Percentiles rank a stretch among this genome's conserved stretches.
These are phyloP conservation scores for Philypnodon macrostomus DNA, from an alignment of 2,797 vertebrate species.

Conservation along the genomic window DNA sequence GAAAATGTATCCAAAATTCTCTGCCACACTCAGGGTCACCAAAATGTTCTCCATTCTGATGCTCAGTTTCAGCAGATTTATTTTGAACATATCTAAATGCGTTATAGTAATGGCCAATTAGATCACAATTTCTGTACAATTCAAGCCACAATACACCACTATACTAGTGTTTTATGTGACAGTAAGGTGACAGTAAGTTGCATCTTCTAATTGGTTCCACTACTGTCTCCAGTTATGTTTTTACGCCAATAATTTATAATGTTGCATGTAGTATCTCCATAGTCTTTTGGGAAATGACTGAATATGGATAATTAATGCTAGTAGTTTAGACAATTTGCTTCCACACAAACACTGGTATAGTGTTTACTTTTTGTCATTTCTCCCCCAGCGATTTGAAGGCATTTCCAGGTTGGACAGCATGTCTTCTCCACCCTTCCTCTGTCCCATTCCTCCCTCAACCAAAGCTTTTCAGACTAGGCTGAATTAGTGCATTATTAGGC, in stretches of 20 bases:
- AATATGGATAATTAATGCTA: constrained; percentile 2
- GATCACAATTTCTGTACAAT: too few species aligned
- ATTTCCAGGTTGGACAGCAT: constrained; percentile 45
- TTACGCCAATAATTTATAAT: not conserved
- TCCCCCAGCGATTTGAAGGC: constrained; percentile 26
- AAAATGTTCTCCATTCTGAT: too few species aligned
- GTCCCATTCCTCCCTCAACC: constrained; percentile 22
- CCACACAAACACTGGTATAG: not conserved
- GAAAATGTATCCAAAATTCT: too few species aligned
- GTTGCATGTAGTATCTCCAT: not conserved
- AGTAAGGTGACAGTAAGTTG: too few species aligned
- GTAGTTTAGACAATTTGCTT: too few species aligned
- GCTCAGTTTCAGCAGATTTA: too few species aligned
- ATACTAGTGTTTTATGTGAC: too few species aligned
- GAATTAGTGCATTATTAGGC: constrained; percentile 59
- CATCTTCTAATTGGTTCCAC: not conserved
- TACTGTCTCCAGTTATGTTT: not conserved
- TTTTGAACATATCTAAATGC: too few species aligned
- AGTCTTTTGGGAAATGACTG: not conserved
- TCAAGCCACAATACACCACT: too few species aligned
- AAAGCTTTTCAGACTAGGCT: constrained; percentile 21
- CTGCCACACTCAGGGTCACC: too few species aligned
- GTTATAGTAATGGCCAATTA: too few species aligned
- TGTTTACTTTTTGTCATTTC: constrained; percentile 9
- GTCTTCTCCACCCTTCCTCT: constrained; percentile 32